Base-by-base conservation (phyloP, 2,113 vertebrate genomes). In the Eulemur rufifrons region DNA sequence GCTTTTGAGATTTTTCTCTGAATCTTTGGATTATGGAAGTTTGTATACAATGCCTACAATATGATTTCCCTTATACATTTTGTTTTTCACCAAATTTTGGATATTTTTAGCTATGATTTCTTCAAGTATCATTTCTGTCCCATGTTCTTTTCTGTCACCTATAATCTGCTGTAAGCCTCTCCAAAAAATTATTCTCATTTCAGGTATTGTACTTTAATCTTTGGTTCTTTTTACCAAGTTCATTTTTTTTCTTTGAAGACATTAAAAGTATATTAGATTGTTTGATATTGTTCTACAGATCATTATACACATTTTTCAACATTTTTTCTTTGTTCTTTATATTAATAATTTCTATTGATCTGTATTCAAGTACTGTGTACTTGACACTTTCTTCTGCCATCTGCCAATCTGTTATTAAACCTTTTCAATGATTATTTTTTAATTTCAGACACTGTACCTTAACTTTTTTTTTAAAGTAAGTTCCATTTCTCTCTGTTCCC, bases 61-160 rank as follows among this genome's bases (percentile, higher is more conserved):
- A 34, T 69, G 25, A 81, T 94, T 89, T 93, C 68, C 37, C 47
- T 47, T 94, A 39, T 73, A 73, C 47, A 76, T n/a, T 50, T 84
- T 93, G 13, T 63, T 47, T 95, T 74, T 25, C 50, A 77, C 5
- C 37, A 71, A 52, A 20, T 82, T 85, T 71, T 86, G 63, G 74
- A 73, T 18, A 95, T 89, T 89, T 97, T 89, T 39, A 92, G 47
- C 25, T 84, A 86, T 73, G 7, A 90, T 95, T 95, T 78, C 32
- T 84, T 95, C 54, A 93, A 78, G 87, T 87, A 86, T 73, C 12
- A 92, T 78, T 81, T 85, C 69, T 85, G 45, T 59, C 56, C n/a
- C 29, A 87, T 90, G 73, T 76, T 84, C 23, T 54, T 18, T 59
- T 86, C 17, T 85, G n/a, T 32, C 47, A 69, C 56, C 47, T 68